Percentiles rank a stretch among this genome's conserved stretches.
Conservation (phyloP, 2,113 vertebrate genomes). For the Percina caprodes region DNA sequence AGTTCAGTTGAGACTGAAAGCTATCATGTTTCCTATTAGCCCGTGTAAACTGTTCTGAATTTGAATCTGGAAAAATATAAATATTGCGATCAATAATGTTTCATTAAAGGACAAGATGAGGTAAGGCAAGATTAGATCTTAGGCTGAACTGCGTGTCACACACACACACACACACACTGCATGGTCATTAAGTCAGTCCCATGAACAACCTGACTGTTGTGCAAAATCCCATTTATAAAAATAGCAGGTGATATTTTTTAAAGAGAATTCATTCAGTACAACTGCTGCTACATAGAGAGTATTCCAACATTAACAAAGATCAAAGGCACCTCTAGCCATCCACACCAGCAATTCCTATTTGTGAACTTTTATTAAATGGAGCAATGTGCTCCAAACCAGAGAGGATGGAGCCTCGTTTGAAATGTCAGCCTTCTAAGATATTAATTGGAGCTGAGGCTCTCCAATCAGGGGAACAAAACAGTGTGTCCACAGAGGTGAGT, state of each 20-base stretch:
- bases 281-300: slow-evolving; percentile 7
- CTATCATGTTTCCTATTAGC: slow-evolving; percentile 18
- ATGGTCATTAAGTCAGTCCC: not conserved
- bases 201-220: not conserved
- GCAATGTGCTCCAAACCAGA: slow-evolving; percentile 64
- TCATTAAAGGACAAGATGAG: slow-evolving; percentile 5
- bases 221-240: not conserved
- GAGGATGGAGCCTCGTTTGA: slow-evolving; percentile 66
- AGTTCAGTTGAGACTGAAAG: not conserved
- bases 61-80: not conserved
- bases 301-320: slow-evolving; percentile 46
- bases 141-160: not conserved
- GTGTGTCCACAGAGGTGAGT: slow-evolving; percentile 71
- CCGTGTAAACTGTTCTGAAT: slow-evolving; percentile 5
- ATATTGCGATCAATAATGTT: slow-evolving; percentile 15
- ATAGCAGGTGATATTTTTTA: slow-evolving; percentile 11
- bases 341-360: slow-evolving; percentile 52
- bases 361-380: slow-evolving; percentile 68
- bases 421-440: slow-evolving; percentile 77
- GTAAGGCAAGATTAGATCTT: no score
- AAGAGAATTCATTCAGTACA: slow-evolving; percentile 5
- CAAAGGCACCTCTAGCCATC: slow-evolving; percentile 52
- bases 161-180: not conserved
- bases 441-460: slow-evolving; percentile 77
- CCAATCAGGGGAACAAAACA: slow-evolving; percentile 79